Evolutionary conservation across 1,140 invertebrate species (phyloP).

Genomic region (Cyclargus thomasi): DNA sequence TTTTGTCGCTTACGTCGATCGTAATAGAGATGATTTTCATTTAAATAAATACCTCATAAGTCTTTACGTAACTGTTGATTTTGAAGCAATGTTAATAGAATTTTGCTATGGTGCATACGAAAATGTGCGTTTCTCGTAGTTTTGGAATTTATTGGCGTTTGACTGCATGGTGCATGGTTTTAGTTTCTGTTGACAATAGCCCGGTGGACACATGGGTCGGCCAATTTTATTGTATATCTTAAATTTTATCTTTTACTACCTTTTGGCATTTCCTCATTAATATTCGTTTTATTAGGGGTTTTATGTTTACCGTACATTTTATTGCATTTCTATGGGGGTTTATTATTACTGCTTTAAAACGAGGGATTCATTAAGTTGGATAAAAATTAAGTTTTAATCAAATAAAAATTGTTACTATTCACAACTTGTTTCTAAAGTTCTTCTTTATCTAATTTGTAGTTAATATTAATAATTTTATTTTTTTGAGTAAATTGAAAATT

Average conservation of each 20-base stretch:
- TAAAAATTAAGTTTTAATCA: too few relatives aligned
- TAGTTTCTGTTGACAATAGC: slow-evolving; percentile 50
- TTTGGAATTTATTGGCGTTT: slow-evolving; percentile 65
- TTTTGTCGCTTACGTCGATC: slow-evolving; percentile 27
- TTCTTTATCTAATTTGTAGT: too few relatives aligned
- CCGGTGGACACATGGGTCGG: slow-evolving; percentile 8
- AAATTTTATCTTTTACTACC: background rate
- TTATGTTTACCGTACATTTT: background rate
- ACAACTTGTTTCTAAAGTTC: too few relatives aligned
- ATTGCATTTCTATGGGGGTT: background rate
- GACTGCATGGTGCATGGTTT: slow-evolving; percentile 48
- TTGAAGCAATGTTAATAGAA: slow-evolving; percentile 40
- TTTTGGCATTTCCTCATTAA: slow-evolving; percentile 5
- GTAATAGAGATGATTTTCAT: slow-evolving; percentile 25
- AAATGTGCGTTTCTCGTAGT: slow-evolving; percentile 62
- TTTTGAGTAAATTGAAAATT: too few relatives aligned
- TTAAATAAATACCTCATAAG: slow-evolving; percentile 30
- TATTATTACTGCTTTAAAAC: background rate
- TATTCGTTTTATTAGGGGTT: slow-evolving; percentile 9
- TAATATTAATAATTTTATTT: too few relatives aligned
- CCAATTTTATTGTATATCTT: slow-evolving; percentile 15
- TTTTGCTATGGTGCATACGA: slow-evolving; percentile 57
- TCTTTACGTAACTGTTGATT: slow-evolving; percentile 23
- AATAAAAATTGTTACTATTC: too few relatives aligned
- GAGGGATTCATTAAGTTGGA: background rate